Percentiles rank a stretch among this genome's conserved stretches.
These are phyloP conservation scores for Calcarius ornatus DNA, from an alignment of 2,113 vertebrate genomes.

Conservation along the genomic window DNA sequence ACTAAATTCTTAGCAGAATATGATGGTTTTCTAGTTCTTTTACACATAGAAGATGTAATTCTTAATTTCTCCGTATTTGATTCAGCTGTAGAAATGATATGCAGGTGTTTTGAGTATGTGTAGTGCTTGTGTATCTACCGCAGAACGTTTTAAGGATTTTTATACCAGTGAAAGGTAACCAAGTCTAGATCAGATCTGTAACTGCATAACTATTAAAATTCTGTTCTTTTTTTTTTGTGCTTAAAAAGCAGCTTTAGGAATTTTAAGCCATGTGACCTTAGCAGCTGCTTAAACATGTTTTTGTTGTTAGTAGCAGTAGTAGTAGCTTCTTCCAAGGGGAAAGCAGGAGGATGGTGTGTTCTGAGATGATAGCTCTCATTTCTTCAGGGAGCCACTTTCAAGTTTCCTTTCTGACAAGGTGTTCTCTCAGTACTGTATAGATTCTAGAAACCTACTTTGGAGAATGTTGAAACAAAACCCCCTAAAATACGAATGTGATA, in stretches of 20 bases:
- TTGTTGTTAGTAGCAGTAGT: not conserved
- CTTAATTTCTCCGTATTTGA: not conserved
- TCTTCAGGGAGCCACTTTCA: not conserved
- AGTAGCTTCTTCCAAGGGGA: not conserved
- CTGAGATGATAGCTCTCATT: not conserved
- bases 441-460: not conserved
- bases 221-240: not conserved
- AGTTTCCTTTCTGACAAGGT: not conserved
- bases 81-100: not conserved
- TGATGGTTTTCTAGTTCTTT: not conserved
- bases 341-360: not conserved
- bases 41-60: not conserved
- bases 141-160: not conserved
- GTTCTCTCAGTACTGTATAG: not conserved
- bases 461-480: not conserved
- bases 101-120: rapidly evolving
- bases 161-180: not conserved
- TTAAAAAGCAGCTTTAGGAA: not conserved
- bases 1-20: not conserved
- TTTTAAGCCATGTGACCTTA: not conserved
- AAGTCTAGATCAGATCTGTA: not conserved
- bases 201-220: not conserved
- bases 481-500: not conserved
- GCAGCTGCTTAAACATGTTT: not conserved
- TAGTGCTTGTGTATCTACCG: not conserved